Evolutionary conservation across 1,140 invertebrate genomes (phyloP), one percentile per base, ranked within the genome.

Genomic region (Drosophila carrolli): DNA sequence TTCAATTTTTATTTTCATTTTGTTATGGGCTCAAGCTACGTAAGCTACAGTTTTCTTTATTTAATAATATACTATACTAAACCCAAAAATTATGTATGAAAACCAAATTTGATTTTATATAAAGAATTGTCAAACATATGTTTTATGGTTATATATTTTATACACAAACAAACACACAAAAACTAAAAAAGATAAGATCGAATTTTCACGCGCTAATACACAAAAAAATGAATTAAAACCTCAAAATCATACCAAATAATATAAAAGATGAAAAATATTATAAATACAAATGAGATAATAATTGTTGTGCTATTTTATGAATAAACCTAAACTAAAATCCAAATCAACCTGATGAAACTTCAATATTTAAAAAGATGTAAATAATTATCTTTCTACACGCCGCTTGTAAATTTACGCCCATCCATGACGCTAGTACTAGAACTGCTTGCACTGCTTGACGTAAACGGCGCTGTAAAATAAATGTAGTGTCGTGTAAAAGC

Each of bases 21-120:
- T 81, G 44, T 89, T 89, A 63, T 84, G 84, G 84, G 84, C 84
- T 88, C 79, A 83, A 78, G 72, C 84, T 89, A 89, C 84, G 83
- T 89, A 89, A 89, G 76, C 76, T 84, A 84, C 72, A 77, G 66
- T 86, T 80, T 32, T 68, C 40, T 80, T 62, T 57, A 68, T 38
- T 70, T 71, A 53, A 82, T 74, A 74, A 68, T 71, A 79, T 47
- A 53, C 40, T 29, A 37, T 59, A 77, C 74, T 78, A 80, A 89
- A 72, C 72, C 72, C 58, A 32, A 71, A 54, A 79, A 81, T 81
- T 73, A 88, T 88, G 78, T 86, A 82, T 55, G 78, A 85, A 83
- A 50, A 68, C 59, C 38, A 86, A 86, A 78, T 78, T 79, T 79
- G 38, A 88, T 86, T 82, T 72, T 83, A 86, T 83, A 76, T 76